Evolutionary conservation across 2,797 vertebrate genomes (phyloP).

Genomic region (Syngnathus acus): DNA sequence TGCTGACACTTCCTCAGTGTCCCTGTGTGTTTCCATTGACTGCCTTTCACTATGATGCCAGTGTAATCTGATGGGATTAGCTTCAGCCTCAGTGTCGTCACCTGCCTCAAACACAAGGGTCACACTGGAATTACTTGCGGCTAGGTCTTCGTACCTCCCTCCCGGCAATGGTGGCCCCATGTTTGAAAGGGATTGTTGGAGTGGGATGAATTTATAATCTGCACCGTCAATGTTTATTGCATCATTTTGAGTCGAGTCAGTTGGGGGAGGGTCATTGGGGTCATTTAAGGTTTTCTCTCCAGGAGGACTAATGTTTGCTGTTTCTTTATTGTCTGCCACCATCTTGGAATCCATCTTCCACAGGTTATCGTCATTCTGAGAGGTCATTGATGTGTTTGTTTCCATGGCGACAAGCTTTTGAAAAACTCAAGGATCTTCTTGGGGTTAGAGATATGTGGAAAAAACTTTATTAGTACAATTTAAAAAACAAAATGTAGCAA

Average conservation of each 20-base stretch:
- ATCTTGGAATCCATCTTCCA: slow-evolving; percentile 28
- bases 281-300: slow-evolving; percentile 8
- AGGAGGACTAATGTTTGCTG: neutral
- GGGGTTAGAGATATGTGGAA: neutral
- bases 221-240: slow-evolving; percentile 34
- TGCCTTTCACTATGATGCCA: slow-evolving; percentile 40
- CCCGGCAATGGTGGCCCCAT: slow-evolving; percentile 17
- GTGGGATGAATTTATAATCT: slow-evolving; percentile 34
- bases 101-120: slow-evolving; percentile 33
- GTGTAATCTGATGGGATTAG: slow-evolving; percentile 56
- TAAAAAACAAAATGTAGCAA: neutral
- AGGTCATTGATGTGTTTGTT: slow-evolving; percentile 4
- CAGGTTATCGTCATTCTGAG: slow-evolving; percentile 22
- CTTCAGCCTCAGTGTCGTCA: slow-evolving; percentile 51
- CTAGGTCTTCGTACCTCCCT: slow-evolving; percentile 27
- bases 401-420: neutral
- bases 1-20: slow-evolving; percentile 29
- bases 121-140: slow-evolving; percentile 34
- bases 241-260: neutral
- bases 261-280: neutral
- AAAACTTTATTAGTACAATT: neutral
- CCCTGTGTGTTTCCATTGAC: slow-evolving; percentile 29
- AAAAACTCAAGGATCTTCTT: neutral
- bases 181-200: slow-evolving; percentile 1
- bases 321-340: neutral